A percentile compares a stretch with the other conserved stretches of the same genome.
These are phyloP conservation scores for Hyles euphorbiae DNA, from an alignment of 1,140 invertebrate genomes.

Conservation along the genomic window DNA sequence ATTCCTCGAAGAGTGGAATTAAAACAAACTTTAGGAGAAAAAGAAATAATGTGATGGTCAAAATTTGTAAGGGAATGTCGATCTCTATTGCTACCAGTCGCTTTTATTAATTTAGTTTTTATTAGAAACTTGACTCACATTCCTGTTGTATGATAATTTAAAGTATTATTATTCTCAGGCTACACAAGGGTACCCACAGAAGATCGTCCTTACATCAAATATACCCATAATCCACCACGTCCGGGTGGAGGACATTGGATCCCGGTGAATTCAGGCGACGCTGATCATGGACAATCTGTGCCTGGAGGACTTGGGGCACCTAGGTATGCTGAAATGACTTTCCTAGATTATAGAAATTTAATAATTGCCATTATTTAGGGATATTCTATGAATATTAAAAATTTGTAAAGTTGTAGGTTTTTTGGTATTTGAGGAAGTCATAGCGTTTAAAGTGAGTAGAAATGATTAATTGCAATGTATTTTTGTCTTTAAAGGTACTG, in stretches of 20 bases:
- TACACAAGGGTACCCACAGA: constrained; percentile 63
- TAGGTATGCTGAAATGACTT: constrained; percentile 34
- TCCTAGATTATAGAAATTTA: not conserved
- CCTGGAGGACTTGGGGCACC: constrained; percentile 54
- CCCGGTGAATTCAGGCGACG: constrained; percentile 30
- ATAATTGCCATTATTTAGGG: not conserved
- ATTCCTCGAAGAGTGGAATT: no score
- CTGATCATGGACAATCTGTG: constrained; percentile 39
- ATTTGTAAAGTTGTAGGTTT: no score
- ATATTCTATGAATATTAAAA: no score
- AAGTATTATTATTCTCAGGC: constrained; percentile 34
- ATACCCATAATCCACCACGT: constrained; percentile 50
- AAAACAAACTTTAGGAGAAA: no score
- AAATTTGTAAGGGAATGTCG: no score
- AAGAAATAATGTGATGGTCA: no score
- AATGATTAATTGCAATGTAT: not conserved
- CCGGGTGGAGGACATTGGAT: constrained; percentile 49
- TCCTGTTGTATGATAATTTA: not conserved
- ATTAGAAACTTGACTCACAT: no score
- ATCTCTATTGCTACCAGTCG: no score
- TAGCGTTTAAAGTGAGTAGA: no score
- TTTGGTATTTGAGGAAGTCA: no score
- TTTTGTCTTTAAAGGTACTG: constrained; percentile 60
- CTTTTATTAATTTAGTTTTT: no score
- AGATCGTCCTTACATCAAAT: constrained; percentile 54